Conservation (phyloP, 2,113 vertebrate species). For the Psilopogon haemacephalus region DNA sequence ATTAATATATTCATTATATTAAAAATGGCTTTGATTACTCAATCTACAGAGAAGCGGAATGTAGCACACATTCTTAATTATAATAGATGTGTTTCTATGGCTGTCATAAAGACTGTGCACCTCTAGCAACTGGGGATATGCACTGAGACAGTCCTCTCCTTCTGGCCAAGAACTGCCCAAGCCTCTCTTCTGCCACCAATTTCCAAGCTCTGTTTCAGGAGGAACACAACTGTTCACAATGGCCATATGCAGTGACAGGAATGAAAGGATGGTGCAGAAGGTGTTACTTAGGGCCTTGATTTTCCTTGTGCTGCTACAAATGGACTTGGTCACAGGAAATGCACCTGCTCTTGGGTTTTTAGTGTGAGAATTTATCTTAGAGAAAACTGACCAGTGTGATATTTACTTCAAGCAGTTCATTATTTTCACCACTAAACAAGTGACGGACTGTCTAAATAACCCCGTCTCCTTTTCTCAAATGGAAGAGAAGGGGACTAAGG, state of each 20-base stretch:
- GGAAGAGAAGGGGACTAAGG: too few relatives aligned
- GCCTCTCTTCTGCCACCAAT: neutral
- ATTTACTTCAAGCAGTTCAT: neutral
- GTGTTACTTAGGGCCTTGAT: neutral
- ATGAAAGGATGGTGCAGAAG: neutral
- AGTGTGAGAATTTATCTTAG: neutral
- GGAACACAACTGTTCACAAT: neutral
- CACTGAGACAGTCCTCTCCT: neutral
- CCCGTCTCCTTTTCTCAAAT: too few relatives aligned
- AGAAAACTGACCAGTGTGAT: neutral
- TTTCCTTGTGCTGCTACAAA: neutral
- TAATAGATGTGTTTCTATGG: neutral
- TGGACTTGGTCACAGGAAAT: neutral
- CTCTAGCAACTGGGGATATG: neutral
- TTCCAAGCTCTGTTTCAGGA: neutral
- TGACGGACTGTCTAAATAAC: too few relatives aligned
- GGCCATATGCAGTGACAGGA: rapidly evolving
- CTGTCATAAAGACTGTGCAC: neutral
- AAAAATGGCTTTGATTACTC: neutral
- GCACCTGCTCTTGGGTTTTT: neutral
- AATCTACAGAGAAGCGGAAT: neutral
- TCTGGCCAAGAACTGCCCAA: neutral
- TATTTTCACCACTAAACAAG: neutral
- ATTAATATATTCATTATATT: neutral
- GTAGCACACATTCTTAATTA: neutral